Conservation (phyloP, 2,113 vertebrate genomes). For the Ornithorhynchus anatinus region DNA sequence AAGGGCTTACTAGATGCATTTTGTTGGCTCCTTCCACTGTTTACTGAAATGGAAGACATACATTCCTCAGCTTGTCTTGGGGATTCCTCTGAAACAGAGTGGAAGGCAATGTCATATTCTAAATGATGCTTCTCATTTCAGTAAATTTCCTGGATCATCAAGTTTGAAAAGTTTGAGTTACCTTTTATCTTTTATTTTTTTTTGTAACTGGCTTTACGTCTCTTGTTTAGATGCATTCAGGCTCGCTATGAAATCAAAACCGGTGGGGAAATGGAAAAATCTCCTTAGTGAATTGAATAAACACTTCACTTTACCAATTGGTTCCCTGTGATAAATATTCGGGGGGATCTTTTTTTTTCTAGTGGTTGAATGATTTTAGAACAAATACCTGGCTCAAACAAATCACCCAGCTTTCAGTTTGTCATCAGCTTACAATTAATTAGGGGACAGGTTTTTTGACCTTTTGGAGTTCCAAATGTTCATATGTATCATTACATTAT, state of each 20-base stretch:
- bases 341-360: background rate
- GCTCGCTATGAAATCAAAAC: background rate
- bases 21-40: too few species aligned
- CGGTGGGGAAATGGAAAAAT: background rate
- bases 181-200: background rate
- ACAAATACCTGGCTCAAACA: constrained; percentile 46
- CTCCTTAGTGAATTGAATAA: background rate
- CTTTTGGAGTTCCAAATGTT: background rate
- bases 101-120: too few species aligned
- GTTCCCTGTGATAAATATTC: constrained; percentile 35
- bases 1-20: too few species aligned
- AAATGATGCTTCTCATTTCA: too few species aligned
- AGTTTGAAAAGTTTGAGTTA: background rate
- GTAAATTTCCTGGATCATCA: background rate
- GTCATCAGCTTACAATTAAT: constrained; percentile 30
- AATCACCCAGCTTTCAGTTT: constrained; percentile 32
- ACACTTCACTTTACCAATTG: constrained; percentile 11
- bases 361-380: constrained; percentile 24
- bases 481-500: constrained; percentile 6
- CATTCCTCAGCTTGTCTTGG: too few species aligned
- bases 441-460: constrained; percentile 4
- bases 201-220: background rate
- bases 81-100: too few species aligned
- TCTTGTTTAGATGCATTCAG: fast-evolving
- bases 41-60: too few species aligned